Evolutionary conservation across 2,888 invertebrate genomes (phyloP), one percentile per base, ranked within the genome.

Genomic region (Scaptomyza cyrtandrae): DNA sequence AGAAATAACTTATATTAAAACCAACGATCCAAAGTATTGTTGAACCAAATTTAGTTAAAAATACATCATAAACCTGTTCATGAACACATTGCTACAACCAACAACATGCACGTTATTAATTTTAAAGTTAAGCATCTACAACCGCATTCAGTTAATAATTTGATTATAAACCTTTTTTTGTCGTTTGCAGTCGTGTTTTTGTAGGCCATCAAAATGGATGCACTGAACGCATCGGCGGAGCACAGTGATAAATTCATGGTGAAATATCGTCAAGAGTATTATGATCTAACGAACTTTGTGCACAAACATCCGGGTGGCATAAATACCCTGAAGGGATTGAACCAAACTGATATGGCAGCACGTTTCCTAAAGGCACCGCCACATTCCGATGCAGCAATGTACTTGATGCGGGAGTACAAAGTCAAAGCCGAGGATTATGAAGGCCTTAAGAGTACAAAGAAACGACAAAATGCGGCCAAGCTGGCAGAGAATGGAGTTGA

Each of bases 251-350:
- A 79, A 66, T 88, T 89, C 57, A 85, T 92, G 16, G 91, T 92
- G 1, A 90, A 89, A 72, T 93, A 92, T 86, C 92, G 93, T 64
- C 92, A 93, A 9, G 92, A 93, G 39, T 91, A 91, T 52, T 96
- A 96, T 91, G 94, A 96, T 88, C 92, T 96, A 57, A 92, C 93
- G 49, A 90, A 93, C 37, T 96, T 96, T 86, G 80, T 95, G 54
- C 93, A 93, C 55, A 95, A 95, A 80, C 96, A 96, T 90, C 96
- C 96, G 0, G 96, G 96, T 0, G 96, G 96, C 0, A 90, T 94
- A 0, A 95, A 94, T 80, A 95, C 95, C 1, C 90, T 96, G 0
- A 92, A 93, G 33, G 90, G 90, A 1, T 76, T 91, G 2, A 80
- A 81, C 31, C 76, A 87, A 62, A 45, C 71, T 13, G 90, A 92